Evolutionary conservation across 1,140 invertebrate species (phyloP).

Genomic region (Pseudachorutes palmiensis): DNA sequence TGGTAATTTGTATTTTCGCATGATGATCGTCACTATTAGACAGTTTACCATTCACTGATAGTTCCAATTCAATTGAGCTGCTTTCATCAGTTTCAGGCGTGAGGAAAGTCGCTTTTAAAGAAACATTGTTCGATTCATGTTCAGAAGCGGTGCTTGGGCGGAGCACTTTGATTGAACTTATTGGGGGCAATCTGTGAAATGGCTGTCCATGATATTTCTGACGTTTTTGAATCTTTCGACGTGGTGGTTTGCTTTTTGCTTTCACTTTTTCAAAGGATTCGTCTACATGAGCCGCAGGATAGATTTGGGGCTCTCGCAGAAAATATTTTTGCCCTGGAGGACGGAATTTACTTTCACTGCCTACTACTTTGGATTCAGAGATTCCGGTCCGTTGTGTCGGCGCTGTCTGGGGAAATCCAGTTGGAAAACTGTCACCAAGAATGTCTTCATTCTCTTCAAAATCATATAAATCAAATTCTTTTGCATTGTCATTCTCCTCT

Average conservation of each 20-base stretch:
- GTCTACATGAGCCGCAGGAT: neutral
- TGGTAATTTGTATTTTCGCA: neutral
- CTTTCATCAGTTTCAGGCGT: neutral
- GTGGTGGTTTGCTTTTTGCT: neutral
- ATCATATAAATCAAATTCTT: too few species aligned
- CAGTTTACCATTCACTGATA: neutral
- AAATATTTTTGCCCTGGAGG: too few species aligned
- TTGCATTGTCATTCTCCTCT: too few species aligned
- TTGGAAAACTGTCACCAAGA: too few species aligned
- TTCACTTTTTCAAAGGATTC: neutral
- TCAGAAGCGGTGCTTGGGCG: neutral
- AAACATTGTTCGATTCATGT: neutral
- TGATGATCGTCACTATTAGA: neutral
- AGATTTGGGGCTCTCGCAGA: neutral
- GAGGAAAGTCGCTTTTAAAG: neutral
- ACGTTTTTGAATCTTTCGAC: neutral
- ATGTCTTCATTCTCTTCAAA: too few species aligned
- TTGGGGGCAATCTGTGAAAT: neutral
- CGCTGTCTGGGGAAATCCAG: too few species aligned
- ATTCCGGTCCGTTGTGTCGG: too few species aligned
- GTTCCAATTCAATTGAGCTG: slow-evolving; percentile 5
- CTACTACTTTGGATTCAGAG: too few species aligned
- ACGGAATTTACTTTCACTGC: too few species aligned
- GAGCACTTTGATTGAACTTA: neutral
- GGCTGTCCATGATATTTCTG: neutral